phyloP scores from a whole-genome alignment of 2,113 vertebrate species.

The Rutilus rutilus region DNA sequence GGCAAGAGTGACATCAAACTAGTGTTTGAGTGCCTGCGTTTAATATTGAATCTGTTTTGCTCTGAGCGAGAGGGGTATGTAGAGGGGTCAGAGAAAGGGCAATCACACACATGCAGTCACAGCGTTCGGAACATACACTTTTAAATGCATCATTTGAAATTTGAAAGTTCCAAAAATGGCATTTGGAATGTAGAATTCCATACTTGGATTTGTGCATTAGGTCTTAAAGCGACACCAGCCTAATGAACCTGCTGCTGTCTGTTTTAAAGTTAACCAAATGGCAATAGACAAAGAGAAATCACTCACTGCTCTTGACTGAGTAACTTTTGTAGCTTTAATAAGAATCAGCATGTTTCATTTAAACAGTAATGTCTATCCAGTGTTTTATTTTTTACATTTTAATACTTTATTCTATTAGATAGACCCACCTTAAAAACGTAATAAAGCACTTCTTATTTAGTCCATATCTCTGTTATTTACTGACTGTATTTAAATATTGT shows the following conservation, averaged over 20 bases:
- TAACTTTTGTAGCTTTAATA: not conserved
- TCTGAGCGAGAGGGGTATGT: not conserved
- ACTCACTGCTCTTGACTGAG: not conserved
- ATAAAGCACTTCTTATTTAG: too few species aligned
- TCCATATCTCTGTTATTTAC: too few species aligned
- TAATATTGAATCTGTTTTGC: not conserved
- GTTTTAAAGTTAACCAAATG: not conserved
- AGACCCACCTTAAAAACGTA: too few species aligned
- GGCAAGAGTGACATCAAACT: not conserved
- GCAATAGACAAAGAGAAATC: not conserved
- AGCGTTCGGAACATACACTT: not conserved
- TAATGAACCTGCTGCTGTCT: not conserved
- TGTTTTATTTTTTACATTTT: not conserved
- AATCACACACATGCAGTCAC: not conserved
- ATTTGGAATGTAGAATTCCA: not conserved
- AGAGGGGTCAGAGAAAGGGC: conserved; percentile 22
- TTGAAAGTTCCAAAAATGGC: not conserved
- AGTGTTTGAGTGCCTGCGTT: not conserved
- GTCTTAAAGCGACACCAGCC: not conserved
- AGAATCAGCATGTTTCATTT: not conserved
- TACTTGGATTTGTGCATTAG: not conserved
- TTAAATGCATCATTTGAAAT: not conserved
- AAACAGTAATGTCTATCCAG: not conserved
- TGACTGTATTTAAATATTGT: too few species aligned
- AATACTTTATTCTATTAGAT: too few species aligned